A percentile compares a stretch with the other conserved stretches of the same genome.
These are phyloP conservation scores for Phaedon cochleariae DNA, from an alignment of 2,888 invertebrate genomes.

Conservation along the genomic window DNA sequence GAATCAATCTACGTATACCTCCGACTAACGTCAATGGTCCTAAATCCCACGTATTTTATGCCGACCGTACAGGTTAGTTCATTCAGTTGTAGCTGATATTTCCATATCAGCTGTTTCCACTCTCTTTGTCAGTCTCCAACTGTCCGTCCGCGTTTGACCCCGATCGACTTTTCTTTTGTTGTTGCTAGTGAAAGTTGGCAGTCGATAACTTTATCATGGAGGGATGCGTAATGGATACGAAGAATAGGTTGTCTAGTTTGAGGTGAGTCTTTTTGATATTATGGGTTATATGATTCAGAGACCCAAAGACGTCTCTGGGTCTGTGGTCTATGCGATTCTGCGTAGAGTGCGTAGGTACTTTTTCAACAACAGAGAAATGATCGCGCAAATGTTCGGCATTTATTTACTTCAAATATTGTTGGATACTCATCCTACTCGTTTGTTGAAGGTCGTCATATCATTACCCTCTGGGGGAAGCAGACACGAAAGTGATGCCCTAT, in stretches of 20 bases:
- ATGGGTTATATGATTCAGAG: no score
- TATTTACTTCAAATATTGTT: no score
- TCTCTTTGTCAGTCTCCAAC: not conserved
- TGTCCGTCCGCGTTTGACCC: constrained; percentile 1
- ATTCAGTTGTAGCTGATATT: constrained; percentile 17
- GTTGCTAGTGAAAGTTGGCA: constrained; percentile 27
- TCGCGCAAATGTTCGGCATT: no score
- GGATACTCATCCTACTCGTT: no score
- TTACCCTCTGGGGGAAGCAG: no score
- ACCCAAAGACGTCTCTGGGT: no score
- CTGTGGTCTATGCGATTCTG: no score
- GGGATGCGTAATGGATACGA: constrained; percentile 45
- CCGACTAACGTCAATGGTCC: constrained; percentile 41
- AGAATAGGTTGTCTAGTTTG: constrained; percentile 49
- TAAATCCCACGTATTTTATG: constrained; percentile 35
- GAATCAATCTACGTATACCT: constrained; percentile 33
- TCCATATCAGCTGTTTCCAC: constrained; percentile 23
- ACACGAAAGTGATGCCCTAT: no score
- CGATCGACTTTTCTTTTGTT: constrained; percentile 9
- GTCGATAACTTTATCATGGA: constrained; percentile 43
- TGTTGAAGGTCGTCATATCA: no score
- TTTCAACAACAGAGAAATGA: no score
- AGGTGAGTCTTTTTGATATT: no score
- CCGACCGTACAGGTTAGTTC: constrained; percentile 42
- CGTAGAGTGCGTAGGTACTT: no score